phyloP scores from a whole-genome alignment of 1,140 invertebrate species.

The Brachionus paranguensis region DNA sequence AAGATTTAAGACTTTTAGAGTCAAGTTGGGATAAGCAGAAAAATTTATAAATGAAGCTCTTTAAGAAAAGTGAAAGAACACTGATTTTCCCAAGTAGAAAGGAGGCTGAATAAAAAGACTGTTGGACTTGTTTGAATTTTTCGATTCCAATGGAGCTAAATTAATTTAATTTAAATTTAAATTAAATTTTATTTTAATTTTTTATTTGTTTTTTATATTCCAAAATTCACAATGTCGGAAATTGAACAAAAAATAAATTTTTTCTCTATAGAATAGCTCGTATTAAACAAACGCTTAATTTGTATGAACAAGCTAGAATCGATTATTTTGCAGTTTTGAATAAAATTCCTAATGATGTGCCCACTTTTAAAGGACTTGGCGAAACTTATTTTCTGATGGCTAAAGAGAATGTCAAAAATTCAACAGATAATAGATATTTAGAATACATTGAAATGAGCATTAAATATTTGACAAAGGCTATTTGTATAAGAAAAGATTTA shows the following conservation, averaged over 20 bases:
- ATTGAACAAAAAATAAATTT: too few relatives aligned
- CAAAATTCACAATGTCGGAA: too few relatives aligned
- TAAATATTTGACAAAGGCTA: conserved; percentile 33
- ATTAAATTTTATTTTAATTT: not conserved
- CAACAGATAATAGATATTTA: conserved; percentile 21
- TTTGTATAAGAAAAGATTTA: conserved; percentile 12
- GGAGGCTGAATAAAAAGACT: too few relatives aligned
- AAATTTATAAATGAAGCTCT: too few relatives aligned
- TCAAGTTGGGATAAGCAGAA: too few relatives aligned
- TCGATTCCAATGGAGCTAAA: not conserved
- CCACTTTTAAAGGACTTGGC: conserved; percentile 36
- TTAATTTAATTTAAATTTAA: not conserved
- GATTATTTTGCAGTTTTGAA: conserved; percentile 37
- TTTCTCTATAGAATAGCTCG: conserved; percentile 5
- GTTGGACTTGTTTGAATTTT: too few relatives aligned
- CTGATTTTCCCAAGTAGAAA: too few relatives aligned
- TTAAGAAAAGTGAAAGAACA: too few relatives aligned
- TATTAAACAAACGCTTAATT: conserved; percentile 32
- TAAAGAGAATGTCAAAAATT: conserved; percentile 21
- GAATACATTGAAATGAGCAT: conserved; percentile 26
- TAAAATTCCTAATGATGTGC: conserved; percentile 23
- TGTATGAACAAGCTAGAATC: conserved; percentile 30
- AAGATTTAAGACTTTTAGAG: too few relatives aligned
- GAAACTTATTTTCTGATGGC: conserved; percentile 31
- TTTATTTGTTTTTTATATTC: too few relatives aligned